Evolutionary conservation across 2,113 vertebrate genomes (phyloP), one percentile per base, ranked within the genome.

Genomic region (Carollia perspicillata): DNA sequence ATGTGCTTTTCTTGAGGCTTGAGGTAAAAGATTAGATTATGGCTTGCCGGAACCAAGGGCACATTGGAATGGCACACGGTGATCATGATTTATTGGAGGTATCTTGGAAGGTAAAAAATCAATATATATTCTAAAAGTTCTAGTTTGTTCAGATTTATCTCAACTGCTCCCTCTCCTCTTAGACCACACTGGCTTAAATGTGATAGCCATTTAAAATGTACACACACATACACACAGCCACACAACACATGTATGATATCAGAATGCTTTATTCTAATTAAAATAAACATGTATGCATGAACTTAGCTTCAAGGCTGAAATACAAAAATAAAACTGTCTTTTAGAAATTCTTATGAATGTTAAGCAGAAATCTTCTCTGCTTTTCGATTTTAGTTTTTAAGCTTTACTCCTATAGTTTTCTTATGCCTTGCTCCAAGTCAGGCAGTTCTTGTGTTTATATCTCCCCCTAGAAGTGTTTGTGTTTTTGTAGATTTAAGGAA

Each of bases 41-140:
- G 93, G 90, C 95, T 97, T 97, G 90, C 92, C 90, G 97, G 88
- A 98, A 98, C 97, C 97, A 97, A 98, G 97, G 97, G 90, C 96
- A 98, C 40, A 96, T 63, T 95, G 69, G 72, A 96, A 96, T 97
- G 87, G 86, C 90, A 97, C 65, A 95, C 91, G 94, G 96, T 97
- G 93, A 98, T 98, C 97, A 97, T 98, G 97, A 98, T 98, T 98
- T 98, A 98, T 98, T 96, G 94, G 93, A 97, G 97, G 80, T 95
- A 97, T 98, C 98, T 97, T 94, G 93, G 93, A 96, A 88, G 28
- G 91, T 91, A 96, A 92, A 98, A 98, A 98, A 98, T 98, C 97
- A 98, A 98, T 98, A 98, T 97, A 96, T 95, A 97, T 97, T 98
- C 95, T 95, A 93, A 97, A 98, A 97, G 72, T 98, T 98, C 71